phyloP scores from a whole-genome alignment of 1,140 invertebrate species.

The Lasaia peninsularis region DNA sequence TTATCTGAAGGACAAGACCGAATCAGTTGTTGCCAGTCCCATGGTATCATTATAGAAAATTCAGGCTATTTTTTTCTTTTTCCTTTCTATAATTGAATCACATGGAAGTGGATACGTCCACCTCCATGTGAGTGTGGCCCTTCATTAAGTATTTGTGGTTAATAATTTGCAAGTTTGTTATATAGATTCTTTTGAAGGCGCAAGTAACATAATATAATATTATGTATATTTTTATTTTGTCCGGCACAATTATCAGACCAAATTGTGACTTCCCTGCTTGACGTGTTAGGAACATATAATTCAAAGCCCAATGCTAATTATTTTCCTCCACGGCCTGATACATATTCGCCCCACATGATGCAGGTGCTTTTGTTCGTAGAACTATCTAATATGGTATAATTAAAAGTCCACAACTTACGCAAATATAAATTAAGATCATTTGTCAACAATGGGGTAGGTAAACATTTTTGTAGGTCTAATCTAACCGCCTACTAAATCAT shows the following conservation, averaged over 20 bases:
- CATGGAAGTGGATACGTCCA: constrained; percentile 16
- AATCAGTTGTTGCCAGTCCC: no score
- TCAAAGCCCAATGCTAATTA: constrained; percentile 4
- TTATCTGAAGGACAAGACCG: constrained; percentile 17
- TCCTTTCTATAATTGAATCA: constrained; percentile 19
- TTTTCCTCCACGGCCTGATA: constrained; percentile 1
- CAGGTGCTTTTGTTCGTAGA: no score
- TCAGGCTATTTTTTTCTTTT: constrained; percentile 17
- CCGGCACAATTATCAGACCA: constrained; percentile 5
- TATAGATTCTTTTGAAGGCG: constrained; percentile 11
- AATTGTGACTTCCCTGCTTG: neutral
- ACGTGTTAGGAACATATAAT: neutral
- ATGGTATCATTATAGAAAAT: no score
- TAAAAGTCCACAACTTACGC: constrained; percentile 24
- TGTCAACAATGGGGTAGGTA: constrained; percentile 23
- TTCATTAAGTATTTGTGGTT: constrained; percentile 18
- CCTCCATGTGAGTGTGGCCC: constrained; percentile 12
- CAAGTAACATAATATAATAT: constrained; percentile 18
- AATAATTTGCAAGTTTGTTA: constrained; percentile 16
- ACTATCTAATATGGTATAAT: constrained; percentile 23
- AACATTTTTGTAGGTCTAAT: constrained; percentile 25
- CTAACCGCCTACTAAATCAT: no score
- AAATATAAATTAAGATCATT: constrained; percentile 18
- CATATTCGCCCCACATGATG: constrained; percentile 6
- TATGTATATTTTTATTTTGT: constrained; percentile 16